Conservation (phyloP, 2,888 invertebrate species). For the Ormyrus labotus region DNA sequence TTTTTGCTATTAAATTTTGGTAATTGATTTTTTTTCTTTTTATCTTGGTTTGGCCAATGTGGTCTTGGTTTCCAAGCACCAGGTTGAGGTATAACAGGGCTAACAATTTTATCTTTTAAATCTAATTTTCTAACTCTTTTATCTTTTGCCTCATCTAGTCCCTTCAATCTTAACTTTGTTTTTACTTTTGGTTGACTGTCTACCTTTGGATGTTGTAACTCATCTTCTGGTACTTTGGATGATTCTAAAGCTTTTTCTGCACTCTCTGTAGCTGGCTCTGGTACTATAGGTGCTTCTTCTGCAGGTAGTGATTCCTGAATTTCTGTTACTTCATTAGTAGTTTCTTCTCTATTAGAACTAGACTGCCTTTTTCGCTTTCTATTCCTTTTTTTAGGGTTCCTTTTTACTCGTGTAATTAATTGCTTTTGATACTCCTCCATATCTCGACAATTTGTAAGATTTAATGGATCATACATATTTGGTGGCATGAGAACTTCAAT, state of each 20-base stretch:
- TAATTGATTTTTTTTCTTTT: slow-evolving; percentile 69
- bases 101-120: slow-evolving; percentile 91
- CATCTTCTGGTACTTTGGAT: slow-evolving; percentile 36
- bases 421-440: slow-evolving; percentile 90
- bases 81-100: slow-evolving; percentile 93
- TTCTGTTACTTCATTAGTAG: slow-evolving; percentile 47
- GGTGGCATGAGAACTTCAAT: slow-evolving; percentile 95
- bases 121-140: slow-evolving; percentile 79
- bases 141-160: slow-evolving; percentile 71
- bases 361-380: slow-evolving; percentile 80
- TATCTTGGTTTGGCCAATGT: slow-evolving; percentile 51
- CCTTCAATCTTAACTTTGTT: slow-evolving; percentile 67
- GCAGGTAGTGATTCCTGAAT: slow-evolving; percentile 31
- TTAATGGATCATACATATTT: slow-evolving; percentile 94
- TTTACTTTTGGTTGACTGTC: slow-evolving; percentile 60
- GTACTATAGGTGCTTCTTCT: slow-evolving; percentile 34
- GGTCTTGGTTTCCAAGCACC: slow-evolving; percentile 78
- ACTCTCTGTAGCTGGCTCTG: slow-evolving; percentile 32
- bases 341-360: slow-evolving; percentile 68
- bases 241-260: slow-evolving; percentile 48
- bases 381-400: slow-evolving; percentile 79
- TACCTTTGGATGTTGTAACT: slow-evolving; percentile 52
- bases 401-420: slow-evolving; percentile 84
- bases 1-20: slow-evolving; percentile 86
- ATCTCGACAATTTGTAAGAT: slow-evolving; percentile 84